These are phyloP conservation scores for Ischnus inquisitorius DNA, from an alignment of 2,888 invertebrate genomes.

Conservation along the genomic window DNA sequence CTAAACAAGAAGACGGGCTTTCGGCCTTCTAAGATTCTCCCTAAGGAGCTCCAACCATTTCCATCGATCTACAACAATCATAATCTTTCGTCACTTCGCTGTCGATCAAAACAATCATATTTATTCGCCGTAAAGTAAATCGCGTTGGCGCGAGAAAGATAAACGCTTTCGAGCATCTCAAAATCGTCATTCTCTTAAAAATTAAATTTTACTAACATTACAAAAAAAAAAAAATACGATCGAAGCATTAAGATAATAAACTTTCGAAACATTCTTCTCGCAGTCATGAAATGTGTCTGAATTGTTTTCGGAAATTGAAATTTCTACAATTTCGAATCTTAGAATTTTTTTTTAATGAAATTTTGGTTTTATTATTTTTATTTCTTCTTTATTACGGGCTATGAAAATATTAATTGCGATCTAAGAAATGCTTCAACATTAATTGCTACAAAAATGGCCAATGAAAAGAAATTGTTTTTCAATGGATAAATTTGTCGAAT, in stretches of 20 bases:
- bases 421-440: too few species aligned
- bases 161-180: conserved; percentile 28
- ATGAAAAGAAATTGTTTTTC: not conserved
- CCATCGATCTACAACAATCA: conserved; percentile 84
- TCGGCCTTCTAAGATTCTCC: conserved; percentile 83
- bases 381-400: too few species aligned
- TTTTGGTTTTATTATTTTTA: too few species aligned
- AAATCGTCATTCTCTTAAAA: conserved; percentile 1
- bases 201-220: conserved; percentile 23
- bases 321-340: not conserved
- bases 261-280: conserved; percentile 13
- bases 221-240: conserved; percentile 7
- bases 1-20: conserved; percentile 89
- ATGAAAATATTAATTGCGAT: too few species aligned
- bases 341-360: too few species aligned
- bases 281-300: not conserved
- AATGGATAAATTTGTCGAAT: not conserved
- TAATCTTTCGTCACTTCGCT: conserved; percentile 72
- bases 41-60: conserved; percentile 82
- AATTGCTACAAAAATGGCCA: too few species aligned
- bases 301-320: not conserved
- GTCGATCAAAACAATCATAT: conserved; percentile 31
- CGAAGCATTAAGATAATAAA: conserved; percentile 10
- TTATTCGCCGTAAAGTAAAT: conserved; percentile 14
- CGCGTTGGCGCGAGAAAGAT: not conserved